Percentiles rank a stretch among this genome's conserved stretches.
These are phyloP conservation scores for Pteropus alecto DNA, from an alignment of 2,113 vertebrate genomes.

Conservation along the genomic window DNA sequence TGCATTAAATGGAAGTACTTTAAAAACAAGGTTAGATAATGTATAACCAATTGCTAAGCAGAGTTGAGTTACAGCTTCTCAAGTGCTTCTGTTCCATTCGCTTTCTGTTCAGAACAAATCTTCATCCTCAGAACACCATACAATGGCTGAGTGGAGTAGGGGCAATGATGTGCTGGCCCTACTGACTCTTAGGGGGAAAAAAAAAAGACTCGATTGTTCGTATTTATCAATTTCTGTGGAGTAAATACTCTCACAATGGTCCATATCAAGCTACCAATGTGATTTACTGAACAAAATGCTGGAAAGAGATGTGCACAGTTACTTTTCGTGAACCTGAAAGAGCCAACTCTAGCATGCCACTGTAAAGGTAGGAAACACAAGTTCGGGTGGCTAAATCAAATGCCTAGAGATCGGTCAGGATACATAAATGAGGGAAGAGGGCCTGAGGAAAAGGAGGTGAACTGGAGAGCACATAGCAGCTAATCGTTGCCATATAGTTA, in stretches of 20 bases:
- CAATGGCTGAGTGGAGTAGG: not conserved
- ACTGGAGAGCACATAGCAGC: no score
- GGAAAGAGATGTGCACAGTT: not conserved
- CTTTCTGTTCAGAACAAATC: not conserved
- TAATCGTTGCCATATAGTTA: not conserved
- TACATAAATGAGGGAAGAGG: not conserved
- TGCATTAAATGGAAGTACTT: not conserved
- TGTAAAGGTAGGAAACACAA: not conserved
- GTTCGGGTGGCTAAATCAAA: not conserved
- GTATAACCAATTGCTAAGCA: not conserved
- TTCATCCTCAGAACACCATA: not conserved
- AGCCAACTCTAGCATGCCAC: not conserved
- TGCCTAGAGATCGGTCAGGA: not conserved
- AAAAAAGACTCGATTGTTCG: not conserved
- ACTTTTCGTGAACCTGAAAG: not conserved
- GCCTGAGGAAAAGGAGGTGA: not conserved
- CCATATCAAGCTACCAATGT: not conserved
- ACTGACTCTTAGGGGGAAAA: not conserved
- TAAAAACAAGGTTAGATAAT: not conserved
- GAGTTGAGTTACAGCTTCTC: not conserved
- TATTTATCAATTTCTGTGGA: not conserved
- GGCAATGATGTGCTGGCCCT: not conserved
- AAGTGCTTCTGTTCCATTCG: not conserved
- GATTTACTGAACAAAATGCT: not conserved
- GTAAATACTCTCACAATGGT: not conserved